Base-by-base conservation (phyloP, 2,888 invertebrate genomes). In the Argyresthia albistria region DNA sequence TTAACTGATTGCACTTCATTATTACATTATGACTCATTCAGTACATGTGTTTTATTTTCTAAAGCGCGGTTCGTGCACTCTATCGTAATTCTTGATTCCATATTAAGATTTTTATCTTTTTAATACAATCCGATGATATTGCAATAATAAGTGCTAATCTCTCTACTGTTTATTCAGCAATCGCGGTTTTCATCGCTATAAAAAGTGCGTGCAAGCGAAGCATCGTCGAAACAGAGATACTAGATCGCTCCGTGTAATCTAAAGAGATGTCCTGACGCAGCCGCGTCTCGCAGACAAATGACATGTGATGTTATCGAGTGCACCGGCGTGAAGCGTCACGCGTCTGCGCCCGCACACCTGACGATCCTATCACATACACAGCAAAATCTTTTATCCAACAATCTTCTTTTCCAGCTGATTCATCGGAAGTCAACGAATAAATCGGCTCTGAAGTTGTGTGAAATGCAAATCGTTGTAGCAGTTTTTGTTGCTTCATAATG, bases 261-360 rank as follows among this genome's bases (percentile, higher is more conserved):
- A 25, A 47, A 49, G 49, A 51, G 51, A 48, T 49, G 51, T 51
- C 47, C 43, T 47, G 51, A 48, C 48, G 47, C 43, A 12, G 43
- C 42, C 15, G 36, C 47, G 51, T 48, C 52, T 45, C 36, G 37
- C 47, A 37, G 49, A 48, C 52, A 37, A 47, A 43, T 51, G 51
- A 45, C 51, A 45, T 47, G 59, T 60, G 76, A 76, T 77, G 60
- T 46, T 66, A 76, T 76, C 78, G 66, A 65, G 36, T 60, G 58
- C 69, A 64, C 54, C 56, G 60, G 62, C 68, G 64, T 63, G 64
- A 11, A 48, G 60, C 70, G 75, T 66, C 66, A 69, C 73, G 73
- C 73, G 70, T 67, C 67, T 66, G 61, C 68, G 65, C 65, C 57
- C 63, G 58, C 60, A 56, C 43, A 2, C 3, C 6, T 35, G 59